Conservation (phyloP, 2,888 invertebrate species). For the Xylota segnis region DNA sequence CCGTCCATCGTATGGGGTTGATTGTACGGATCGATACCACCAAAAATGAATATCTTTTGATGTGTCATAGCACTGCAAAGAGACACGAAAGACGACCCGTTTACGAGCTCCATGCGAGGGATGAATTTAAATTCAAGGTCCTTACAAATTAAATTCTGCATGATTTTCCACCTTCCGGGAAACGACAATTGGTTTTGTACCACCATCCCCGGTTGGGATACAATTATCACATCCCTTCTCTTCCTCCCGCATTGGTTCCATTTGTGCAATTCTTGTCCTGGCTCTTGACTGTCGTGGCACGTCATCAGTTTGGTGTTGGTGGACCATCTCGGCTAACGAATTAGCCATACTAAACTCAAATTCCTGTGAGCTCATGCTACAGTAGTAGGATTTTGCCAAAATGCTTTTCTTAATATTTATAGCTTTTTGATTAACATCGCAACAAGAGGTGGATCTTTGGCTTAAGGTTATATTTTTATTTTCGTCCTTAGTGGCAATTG, state of each 20-base stretch:
- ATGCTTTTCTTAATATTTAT: constrained; percentile 67
- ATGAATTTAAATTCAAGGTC: constrained; percentile 15
- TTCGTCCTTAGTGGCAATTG: constrained; percentile 22
- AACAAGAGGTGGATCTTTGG: constrained; percentile 51
- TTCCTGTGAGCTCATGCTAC: constrained; percentile 57
- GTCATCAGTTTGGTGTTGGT: background rate
- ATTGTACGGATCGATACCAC: constrained; percentile 88
- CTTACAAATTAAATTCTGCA: constrained; percentile 52
- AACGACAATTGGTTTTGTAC: constrained; percentile 18
- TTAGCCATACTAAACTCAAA: constrained; percentile 42
- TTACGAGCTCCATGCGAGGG: background rate
- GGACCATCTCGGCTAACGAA: constrained; percentile 3
- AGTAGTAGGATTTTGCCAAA: constrained; percentile 61
- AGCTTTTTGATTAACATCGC: constrained; percentile 66
- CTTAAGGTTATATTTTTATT: constrained; percentile 62
- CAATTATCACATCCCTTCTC: constrained; percentile 3
- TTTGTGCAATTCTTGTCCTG: background rate
- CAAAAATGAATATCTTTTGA: constrained; percentile 86
- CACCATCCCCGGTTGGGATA: constrained; percentile 7
- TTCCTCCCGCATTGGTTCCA: background rate
- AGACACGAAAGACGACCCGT: background rate
- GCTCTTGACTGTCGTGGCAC: background rate
- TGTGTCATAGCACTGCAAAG: constrained; percentile 27
- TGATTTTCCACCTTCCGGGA: constrained; percentile 16
- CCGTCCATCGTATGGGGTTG: constrained; percentile 69